Percentiles rank a stretch among this genome's conserved stretches.
Conservation (phyloP, 2,888 invertebrate species). For the Sinhomidia bicolor region DNA sequence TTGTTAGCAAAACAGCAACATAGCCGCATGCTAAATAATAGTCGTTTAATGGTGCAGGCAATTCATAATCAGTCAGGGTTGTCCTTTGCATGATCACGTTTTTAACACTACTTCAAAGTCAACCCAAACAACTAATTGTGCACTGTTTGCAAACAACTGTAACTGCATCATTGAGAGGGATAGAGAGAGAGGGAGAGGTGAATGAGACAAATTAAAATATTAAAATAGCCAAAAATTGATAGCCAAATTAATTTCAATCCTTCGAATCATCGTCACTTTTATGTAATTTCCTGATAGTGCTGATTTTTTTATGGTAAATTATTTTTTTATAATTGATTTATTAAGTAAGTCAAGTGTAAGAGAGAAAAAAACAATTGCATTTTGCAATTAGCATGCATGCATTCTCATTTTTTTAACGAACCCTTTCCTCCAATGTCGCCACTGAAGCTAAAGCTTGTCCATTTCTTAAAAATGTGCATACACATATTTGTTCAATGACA, state of each 20-base stretch:
- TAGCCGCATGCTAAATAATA: slow-evolving; percentile 15
- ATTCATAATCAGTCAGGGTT: slow-evolving; percentile 67
- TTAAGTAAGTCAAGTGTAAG: not conserved
- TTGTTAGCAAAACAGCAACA: slow-evolving; percentile 49
- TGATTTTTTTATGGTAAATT: not conserved
- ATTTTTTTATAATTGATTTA: not conserved
- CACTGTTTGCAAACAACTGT: not conserved
- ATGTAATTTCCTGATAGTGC: not conserved
- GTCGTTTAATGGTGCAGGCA: slow-evolving; percentile 38
- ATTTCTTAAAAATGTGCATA: too few relatives aligned
- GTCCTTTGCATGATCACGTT: slow-evolving; percentile 66
- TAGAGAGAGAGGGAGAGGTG: too few relatives aligned
- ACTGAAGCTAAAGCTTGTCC: too few relatives aligned
- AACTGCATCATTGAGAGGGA: not conserved
- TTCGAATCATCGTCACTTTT: not conserved
- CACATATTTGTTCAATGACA: too few relatives aligned
- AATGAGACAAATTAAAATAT: not conserved
- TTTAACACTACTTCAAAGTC: slow-evolving; percentile 32
- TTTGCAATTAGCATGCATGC: too few relatives aligned
- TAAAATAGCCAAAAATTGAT: not conserved
- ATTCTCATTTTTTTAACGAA: too few relatives aligned
- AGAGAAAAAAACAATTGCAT: not conserved
- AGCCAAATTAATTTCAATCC: not conserved
- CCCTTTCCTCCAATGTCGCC: too few relatives aligned
- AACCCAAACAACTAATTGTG: not conserved